These are phyloP conservation scores for Anas capensis DNA, from an alignment of 2,797 vertebrate species.

Conservation along the genomic window DNA sequence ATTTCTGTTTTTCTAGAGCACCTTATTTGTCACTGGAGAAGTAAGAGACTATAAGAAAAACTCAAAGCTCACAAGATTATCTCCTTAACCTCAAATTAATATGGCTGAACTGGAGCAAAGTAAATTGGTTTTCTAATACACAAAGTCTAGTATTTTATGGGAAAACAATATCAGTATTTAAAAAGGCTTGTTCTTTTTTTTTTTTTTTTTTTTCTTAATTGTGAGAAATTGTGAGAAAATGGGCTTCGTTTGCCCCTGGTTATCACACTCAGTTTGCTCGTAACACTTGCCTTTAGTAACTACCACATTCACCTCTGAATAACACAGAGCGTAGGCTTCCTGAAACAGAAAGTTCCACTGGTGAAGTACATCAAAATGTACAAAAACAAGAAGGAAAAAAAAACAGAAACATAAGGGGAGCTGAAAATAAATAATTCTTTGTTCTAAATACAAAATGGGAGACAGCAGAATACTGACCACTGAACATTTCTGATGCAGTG, in stretches of 20 bases:
- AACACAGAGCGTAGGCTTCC: neutral
- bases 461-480: neutral
- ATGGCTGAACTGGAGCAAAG: conserved; percentile 7
- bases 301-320: neutral
- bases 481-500: neutral
- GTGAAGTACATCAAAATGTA: neutral
- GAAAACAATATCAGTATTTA: neutral
- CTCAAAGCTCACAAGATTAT: neutral
- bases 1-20: neutral
- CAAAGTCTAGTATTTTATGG: neutral
- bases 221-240: neutral
- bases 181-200: neutral
- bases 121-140: neutral
- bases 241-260: neutral
- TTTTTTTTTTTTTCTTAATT: neutral
- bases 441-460: conserved; percentile 6
- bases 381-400: neutral
- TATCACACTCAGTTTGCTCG: neutral
- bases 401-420: neutral
- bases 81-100: conserved; percentile 16
- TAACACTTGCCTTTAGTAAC: neutral
- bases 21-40: neutral
- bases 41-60: neutral
- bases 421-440: neutral
- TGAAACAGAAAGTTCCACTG: neutral